Conservation (phyloP, 2,888 invertebrate genomes). For the Rhagium mordax region DNA sequence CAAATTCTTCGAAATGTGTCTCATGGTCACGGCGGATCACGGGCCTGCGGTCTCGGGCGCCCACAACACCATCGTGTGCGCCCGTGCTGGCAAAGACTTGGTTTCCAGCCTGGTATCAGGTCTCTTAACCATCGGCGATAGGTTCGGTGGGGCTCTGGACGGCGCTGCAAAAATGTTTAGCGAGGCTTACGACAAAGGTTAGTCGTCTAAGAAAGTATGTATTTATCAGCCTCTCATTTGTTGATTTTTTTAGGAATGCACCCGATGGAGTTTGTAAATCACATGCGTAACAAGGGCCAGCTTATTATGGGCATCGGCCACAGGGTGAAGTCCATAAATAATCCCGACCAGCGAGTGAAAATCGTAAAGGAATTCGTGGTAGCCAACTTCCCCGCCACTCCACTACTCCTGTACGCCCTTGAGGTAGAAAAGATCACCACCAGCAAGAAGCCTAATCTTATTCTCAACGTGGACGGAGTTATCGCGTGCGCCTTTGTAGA, state of each 20-base stretch:
- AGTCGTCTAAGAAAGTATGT: constrained; percentile 14
- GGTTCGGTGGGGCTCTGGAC: constrained; percentile 98
- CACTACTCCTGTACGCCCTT: constrained; percentile 94
- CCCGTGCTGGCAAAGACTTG: constrained; percentile 98
- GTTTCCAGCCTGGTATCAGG: constrained; percentile 97
- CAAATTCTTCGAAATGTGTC: constrained; percentile 98
- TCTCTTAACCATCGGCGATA: constrained; percentile 96
- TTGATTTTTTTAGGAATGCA: constrained; percentile 77
- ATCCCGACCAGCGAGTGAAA: constrained; percentile 98
- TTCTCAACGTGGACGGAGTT: constrained; percentile 98
- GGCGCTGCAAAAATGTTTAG: constrained; percentile 98
- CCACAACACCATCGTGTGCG: constrained; percentile 98
- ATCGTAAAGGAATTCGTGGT: constrained; percentile 97
- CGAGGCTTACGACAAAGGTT: constrained; percentile 93
- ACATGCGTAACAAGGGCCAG: constrained; percentile 96
- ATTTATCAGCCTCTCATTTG: no score
- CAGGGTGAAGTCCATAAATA: constrained; percentile 92
- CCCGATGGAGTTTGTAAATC: constrained; percentile 99
- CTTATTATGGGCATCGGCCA: constrained; percentile 99
- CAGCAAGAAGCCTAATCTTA: constrained; percentile 99
- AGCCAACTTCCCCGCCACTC: constrained; percentile 94
- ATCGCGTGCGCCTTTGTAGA: constrained; percentile 99
- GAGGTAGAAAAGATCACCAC: constrained; percentile 99
- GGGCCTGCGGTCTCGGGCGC: constrained; percentile 97
- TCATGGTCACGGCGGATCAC: constrained; percentile 99